A percentile compares a stretch with the other conserved stretches of the same genome.
These are phyloP conservation scores for Phortica okadai DNA, from an alignment of 2,888 invertebrate genomes.

Conservation along the genomic window DNA sequence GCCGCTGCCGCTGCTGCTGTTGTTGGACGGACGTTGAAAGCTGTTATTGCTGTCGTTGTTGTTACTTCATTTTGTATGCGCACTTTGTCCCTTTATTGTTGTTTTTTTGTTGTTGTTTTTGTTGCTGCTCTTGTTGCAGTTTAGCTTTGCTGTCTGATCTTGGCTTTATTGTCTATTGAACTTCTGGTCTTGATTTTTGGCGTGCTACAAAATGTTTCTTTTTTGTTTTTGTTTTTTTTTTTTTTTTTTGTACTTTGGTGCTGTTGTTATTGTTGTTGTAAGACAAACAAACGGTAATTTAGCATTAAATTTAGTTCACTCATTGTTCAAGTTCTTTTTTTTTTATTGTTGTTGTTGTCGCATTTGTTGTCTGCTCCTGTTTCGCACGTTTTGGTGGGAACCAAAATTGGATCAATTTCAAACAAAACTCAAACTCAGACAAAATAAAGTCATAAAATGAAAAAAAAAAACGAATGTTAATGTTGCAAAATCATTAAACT, in stretches of 20 bases:
- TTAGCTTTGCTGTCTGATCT: neutral
- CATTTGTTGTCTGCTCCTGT: conserved; percentile 4
- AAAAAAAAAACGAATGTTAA: neutral
- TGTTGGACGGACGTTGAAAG: neutral
- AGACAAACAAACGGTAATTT: conserved; percentile 52
- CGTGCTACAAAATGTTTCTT: conserved; percentile 9
- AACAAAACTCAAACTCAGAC: neutral
- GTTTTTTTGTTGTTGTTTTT: conserved; percentile 24
- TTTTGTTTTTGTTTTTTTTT: conserved; percentile 46
- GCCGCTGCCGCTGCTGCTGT: no score
- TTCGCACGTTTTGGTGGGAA: conserved; percentile 1
- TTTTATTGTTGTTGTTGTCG: neutral
- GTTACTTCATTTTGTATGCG: conserved; percentile 43
- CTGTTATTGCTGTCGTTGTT: conserved; percentile 2
- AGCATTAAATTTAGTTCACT: conserved; percentile 56
- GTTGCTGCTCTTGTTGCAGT: conserved; percentile 35
- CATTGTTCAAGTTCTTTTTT: conserved; percentile 35
- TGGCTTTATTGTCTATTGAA: conserved; percentile 42
- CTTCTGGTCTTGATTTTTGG: conserved; percentile 50
- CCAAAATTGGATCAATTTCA: conserved; percentile 27
- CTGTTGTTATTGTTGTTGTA: conserved; percentile 34
- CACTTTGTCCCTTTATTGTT: conserved; percentile 50
- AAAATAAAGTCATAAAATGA: conserved; percentile 26
- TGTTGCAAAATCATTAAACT: neutral
- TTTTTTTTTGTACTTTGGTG: conserved; percentile 4